These are phyloP conservation scores for Cataglyphis livida DNA, from an alignment of 2,888 invertebrate genomes.

Conservation along the genomic window DNA sequence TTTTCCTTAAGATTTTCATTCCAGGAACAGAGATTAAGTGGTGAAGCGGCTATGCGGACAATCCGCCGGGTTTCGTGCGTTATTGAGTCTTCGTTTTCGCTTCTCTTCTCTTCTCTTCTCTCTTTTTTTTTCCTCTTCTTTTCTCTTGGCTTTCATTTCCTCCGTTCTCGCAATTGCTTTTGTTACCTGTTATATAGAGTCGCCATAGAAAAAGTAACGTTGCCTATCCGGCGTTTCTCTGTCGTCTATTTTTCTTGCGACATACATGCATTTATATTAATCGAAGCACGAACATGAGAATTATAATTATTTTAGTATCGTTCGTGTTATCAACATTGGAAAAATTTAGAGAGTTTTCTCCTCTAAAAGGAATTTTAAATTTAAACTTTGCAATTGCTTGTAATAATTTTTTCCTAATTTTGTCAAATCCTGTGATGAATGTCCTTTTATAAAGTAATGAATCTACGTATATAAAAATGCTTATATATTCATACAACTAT, in stretches of 20 bases:
- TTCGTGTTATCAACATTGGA: not conserved
- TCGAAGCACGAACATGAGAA: not conserved
- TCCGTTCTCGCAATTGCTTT: conserved; percentile 35
- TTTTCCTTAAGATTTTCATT: conserved; percentile 45
- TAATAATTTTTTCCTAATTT: conserved; percentile 2
- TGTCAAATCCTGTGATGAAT: not conserved
- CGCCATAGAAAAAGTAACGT: conserved; percentile 27
- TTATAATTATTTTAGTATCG: not conserved
- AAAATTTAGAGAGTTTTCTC: not conserved
- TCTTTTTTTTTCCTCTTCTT: not conserved
- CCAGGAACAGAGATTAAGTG: conserved; percentile 45
- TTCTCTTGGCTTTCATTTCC: conserved; percentile 41
- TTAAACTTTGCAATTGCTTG: not conserved
- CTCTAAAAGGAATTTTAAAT: not conserved
- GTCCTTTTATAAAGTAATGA: not conserved
- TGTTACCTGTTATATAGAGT: conserved; percentile 31
- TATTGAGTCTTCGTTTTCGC: conserved; percentile 46
- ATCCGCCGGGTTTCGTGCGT: conserved; percentile 33
- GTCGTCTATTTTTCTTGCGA: not conserved
- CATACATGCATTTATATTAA: not conserved
- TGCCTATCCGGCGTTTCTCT: not conserved
- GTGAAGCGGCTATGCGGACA: conserved; percentile 24
- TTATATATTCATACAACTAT: not conserved
- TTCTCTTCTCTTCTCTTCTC: not conserved
- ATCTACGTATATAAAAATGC: not conserved